These are phyloP conservation scores for Leptestheria dahalacensis DNA, from an alignment of 1,140 invertebrate genomes.

Conservation along the genomic window DNA sequence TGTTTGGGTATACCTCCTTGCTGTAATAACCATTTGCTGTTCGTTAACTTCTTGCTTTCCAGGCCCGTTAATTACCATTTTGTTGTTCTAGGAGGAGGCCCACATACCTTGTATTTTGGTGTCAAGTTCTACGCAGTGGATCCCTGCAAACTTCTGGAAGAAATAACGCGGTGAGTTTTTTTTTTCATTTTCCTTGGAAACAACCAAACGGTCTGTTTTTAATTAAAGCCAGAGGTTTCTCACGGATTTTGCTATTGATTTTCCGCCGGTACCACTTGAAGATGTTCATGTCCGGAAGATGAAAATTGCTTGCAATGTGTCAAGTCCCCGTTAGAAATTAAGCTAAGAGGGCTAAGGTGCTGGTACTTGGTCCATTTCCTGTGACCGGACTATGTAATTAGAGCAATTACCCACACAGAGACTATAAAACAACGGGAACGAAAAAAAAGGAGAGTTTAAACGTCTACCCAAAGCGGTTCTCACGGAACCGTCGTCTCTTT, in stretches of 20 bases:
- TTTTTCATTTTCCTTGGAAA: too few relatives aligned
- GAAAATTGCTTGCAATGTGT: too few relatives aligned
- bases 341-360: too few relatives aligned
- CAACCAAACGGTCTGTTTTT: too few relatives aligned
- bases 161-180: conserved; percentile 68
- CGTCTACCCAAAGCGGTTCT: neutral
- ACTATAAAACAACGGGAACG: neutral
- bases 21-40: neutral
- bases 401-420: neutral
- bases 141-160: conserved; percentile 85
- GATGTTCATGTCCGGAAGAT: too few relatives aligned
- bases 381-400: neutral
- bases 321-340: too few relatives aligned
- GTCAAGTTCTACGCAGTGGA: conserved; percentile 98
- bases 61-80: too few relatives aligned
- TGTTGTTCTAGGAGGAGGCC: conserved; percentile 46
- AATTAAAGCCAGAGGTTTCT: neutral
- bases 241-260: too few relatives aligned
- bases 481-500: too few relatives aligned
- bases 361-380: too few relatives aligned
- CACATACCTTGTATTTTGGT: conserved; percentile 86
- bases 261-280: too few relatives aligned
- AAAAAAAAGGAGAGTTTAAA: neutral
- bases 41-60: neutral
- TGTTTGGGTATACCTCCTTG: neutral